phyloP scores from a whole-genome alignment of 2,888 invertebrate species.

The Chaetogeoica ovagalla region DNA sequence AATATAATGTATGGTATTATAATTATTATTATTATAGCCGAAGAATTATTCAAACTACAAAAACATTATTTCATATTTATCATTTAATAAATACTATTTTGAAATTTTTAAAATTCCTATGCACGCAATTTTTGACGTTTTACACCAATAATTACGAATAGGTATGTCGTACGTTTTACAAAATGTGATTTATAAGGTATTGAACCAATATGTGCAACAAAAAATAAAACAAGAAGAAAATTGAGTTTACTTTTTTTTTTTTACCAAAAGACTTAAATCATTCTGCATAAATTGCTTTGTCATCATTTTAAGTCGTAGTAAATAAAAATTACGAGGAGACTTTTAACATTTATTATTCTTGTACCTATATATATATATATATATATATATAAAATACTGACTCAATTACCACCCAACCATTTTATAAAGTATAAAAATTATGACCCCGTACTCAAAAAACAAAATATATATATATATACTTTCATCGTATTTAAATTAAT shows the following conservation, averaged over 20 bases:
- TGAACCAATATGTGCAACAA: conserved; percentile 1
- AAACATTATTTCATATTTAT: not conserved
- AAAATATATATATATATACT: not conserved
- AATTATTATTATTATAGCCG: not conserved
- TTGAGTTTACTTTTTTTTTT: conserved; percentile 9
- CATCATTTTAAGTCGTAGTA: conserved; percentile 16
- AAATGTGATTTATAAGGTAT: not conserved
- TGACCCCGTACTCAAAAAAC: not conserved
- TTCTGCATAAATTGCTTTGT: conserved; percentile 24
- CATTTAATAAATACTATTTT: not conserved
- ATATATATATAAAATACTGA: not conserved
- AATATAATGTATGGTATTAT: not conserved
- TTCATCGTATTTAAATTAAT: not conserved
- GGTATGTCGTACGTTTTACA: not conserved
- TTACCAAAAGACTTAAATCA: conserved; percentile 18
- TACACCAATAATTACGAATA: not conserved
- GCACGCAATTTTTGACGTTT: not conserved
- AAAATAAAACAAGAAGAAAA: not conserved
- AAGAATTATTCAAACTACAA: not conserved
- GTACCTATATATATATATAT: not conserved
- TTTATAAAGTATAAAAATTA: conserved; percentile 4
- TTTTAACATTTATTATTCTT: conserved; percentile 7
- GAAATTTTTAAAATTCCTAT: not conserved
- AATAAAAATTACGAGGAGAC: conserved; percentile 17
- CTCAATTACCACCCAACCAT: not conserved